These are phyloP conservation scores for Ophonus ardosiacus DNA, from an alignment of 2,888 invertebrate genomes.

Conservation along the genomic window DNA sequence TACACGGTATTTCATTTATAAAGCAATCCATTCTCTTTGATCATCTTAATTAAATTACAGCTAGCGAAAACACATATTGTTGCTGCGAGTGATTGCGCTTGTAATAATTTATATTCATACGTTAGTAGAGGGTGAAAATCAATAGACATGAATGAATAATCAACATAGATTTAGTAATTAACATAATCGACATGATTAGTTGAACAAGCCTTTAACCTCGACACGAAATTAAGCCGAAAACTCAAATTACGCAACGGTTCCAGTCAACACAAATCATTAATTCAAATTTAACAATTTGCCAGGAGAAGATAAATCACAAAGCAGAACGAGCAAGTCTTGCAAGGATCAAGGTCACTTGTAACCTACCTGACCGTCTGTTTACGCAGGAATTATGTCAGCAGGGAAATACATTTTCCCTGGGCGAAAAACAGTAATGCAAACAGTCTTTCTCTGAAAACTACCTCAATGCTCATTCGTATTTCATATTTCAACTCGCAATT, in stretches of 20 bases:
- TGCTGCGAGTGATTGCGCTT: background rate
- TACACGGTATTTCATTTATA: background rate
- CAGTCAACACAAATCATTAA: constrained; percentile 38
- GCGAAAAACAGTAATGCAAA: too few relatives aligned
- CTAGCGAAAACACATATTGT: background rate
- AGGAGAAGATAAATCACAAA: constrained; percentile 30
- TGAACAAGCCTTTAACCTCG: constrained; percentile 32
- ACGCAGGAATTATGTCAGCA: background rate
- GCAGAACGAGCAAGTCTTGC: background rate
- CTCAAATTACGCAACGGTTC: constrained; percentile 16
- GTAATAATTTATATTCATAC: constrained; percentile 19
- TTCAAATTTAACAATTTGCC: constrained; percentile 34
- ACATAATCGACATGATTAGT: constrained; percentile 38
- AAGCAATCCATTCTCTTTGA: background rate
- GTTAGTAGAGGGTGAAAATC: background rate
- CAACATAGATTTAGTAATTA: constrained; percentile 12
- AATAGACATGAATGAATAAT: constrained; percentile 31
- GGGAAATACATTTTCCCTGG: too few relatives aligned
- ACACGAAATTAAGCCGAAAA: constrained; percentile 37
- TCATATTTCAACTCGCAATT: too few relatives aligned
- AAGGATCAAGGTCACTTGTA: background rate
- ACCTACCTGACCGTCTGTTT: background rate
- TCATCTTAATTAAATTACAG: background rate
- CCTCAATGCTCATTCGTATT: too few relatives aligned
- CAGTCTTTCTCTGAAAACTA: too few relatives aligned